Conservation (phyloP, 2,888 invertebrate genomes). For the Ophion ellenae region DNA sequence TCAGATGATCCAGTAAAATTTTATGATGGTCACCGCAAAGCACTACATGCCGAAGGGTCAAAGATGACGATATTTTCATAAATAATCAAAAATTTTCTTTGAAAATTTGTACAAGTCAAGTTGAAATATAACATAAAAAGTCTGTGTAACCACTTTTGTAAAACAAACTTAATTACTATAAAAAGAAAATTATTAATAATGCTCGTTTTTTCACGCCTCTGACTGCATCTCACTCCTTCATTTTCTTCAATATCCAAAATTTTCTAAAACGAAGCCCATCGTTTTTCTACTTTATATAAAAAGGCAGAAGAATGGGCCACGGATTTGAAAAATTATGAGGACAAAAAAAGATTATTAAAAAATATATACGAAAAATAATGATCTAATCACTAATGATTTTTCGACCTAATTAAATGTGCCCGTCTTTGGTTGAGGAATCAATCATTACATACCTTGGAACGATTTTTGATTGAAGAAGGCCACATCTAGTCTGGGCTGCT, state of each 20-base stretch:
- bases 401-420: neutral
- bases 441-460: constrained; percentile 41
- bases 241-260: neutral
- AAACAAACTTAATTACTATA: too few relatives aligned
- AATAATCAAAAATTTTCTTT: too few relatives aligned
- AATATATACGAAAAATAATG: neutral
- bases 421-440: constrained; percentile 12
- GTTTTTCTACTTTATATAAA: neutral
- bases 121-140: too few relatives aligned
- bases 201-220: too few relatives aligned
- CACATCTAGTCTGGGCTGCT: constrained; percentile 43
- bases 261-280: neutral
- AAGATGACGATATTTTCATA: too few relatives aligned
- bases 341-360: constrained; percentile 5
- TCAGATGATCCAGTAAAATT: too few relatives aligned
- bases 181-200: too few relatives aligned
- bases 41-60: too few relatives aligned
- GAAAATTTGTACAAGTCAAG: too few relatives aligned
- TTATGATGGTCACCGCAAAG: too few relatives aligned
- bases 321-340: neutral
- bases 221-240: too few relatives aligned
- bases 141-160: too few relatives aligned
- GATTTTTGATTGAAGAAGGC: constrained; percentile 43
- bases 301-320: neutral
- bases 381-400: constrained; percentile 11